These are phyloP conservation scores for Apodemia mormo DNA, from an alignment of 2,888 invertebrate genomes.

Conservation along the genomic window DNA sequence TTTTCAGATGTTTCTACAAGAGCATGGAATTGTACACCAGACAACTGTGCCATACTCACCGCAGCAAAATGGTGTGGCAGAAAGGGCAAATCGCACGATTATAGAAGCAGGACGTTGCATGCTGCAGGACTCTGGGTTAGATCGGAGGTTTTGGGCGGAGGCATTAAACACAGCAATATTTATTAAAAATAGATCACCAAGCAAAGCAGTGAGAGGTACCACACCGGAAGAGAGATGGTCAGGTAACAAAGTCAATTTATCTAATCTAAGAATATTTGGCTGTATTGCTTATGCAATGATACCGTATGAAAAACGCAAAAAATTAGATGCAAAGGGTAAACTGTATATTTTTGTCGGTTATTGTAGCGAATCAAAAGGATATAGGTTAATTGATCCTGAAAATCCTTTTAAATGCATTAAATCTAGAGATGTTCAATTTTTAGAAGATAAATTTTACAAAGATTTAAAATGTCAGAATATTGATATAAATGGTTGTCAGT, in stretches of 20 bases:
- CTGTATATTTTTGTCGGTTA: background rate
- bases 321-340: conserved; percentile 32
- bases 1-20: no score
- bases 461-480: conserved; percentile 13
- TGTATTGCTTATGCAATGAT: conserved; percentile 34
- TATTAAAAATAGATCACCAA: conserved; percentile 25
- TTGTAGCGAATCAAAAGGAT: no score
- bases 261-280: conserved; percentile 32
- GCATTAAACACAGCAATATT: no score
- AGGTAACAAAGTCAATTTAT: conserved; percentile 28
- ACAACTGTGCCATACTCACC: no score
- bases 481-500: conserved; percentile 11
- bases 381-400: no score
- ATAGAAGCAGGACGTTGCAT: no score
- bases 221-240: conserved; percentile 35
- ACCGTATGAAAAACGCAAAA: conserved; percentile 27
- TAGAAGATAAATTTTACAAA: conserved; percentile 26
- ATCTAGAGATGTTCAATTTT: conserved; percentile 29
- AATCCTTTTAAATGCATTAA: no score
- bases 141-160: no score
- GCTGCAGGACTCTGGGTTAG: no score
- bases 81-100: no score
- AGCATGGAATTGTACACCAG: no score
- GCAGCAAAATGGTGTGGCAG: no score
- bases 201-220: conserved; percentile 30